Evolutionary conservation across 2,797 vertebrate genomes (phyloP).

Genomic region (Megalops cyprinoides): DNA sequence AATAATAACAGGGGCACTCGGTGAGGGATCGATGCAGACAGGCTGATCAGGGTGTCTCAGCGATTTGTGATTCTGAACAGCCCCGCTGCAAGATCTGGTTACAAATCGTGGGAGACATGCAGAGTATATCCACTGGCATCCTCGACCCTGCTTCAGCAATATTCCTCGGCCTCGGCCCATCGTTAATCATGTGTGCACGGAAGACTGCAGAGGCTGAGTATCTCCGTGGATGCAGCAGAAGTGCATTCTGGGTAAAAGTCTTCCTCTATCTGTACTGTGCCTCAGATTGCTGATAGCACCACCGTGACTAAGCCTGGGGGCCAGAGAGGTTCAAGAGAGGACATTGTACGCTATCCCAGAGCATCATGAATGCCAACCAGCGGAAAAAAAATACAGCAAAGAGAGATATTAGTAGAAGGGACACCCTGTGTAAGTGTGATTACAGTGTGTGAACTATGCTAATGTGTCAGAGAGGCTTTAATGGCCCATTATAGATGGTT

Average conservation of each 20-base stretch:
- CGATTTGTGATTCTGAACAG: not conserved
- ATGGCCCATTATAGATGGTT: not conserved
- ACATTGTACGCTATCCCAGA: no score
- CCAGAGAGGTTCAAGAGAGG: not conserved
- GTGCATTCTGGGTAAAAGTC: slow-evolving; percentile 4
- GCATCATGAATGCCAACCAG: not conserved
- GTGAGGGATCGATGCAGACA: not conserved
- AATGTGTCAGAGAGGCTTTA: not conserved
- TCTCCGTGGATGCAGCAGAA: not conserved
- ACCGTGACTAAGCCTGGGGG: not conserved
- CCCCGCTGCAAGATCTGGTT: not conserved
- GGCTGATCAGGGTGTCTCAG: not conserved
- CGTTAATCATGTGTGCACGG: not conserved
- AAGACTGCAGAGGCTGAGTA: not conserved
- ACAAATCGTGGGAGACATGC: not conserved
- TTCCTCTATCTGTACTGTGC: not conserved
- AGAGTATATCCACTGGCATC: not conserved
- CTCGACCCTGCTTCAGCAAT: not conserved
- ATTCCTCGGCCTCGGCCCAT: not conserved
- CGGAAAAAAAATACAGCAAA: not conserved
- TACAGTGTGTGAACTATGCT: not conserved
- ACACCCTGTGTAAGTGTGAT: not conserved
- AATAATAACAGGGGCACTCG: no score
- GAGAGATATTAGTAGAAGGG: not conserved
- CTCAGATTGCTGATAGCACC: not conserved